Evolutionary conservation across 2,113 vertebrate genomes (phyloP).

Genomic region (Clarias magur): DNA sequence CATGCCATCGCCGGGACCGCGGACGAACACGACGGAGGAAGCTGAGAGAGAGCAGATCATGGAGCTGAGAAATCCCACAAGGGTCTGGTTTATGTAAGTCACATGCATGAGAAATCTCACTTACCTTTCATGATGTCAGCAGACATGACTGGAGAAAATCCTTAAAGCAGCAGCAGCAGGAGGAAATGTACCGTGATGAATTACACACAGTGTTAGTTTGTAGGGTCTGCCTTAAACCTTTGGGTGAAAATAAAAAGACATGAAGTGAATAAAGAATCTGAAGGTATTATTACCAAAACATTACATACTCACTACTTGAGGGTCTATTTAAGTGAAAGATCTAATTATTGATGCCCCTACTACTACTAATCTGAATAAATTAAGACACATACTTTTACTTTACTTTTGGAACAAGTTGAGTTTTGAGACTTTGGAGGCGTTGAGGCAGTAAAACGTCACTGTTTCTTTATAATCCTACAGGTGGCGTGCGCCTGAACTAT

Average conservation of each 20-base stretch:
- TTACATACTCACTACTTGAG: not conserved
- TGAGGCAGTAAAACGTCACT: no score
- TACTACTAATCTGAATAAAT: not conserved
- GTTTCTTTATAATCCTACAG: no score
- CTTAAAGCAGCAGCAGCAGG: not conserved
- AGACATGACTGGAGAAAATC: slow-evolving; percentile 58
- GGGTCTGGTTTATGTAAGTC: slow-evolving; percentile 2
- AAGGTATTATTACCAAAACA: not conserved
- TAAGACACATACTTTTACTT: no score
- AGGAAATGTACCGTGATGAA: not conserved
- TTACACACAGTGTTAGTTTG: not conserved
- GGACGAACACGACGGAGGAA: slow-evolving; percentile 69
- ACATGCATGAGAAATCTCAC: not conserved
- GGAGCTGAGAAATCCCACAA: not conserved
- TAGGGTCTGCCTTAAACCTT: not conserved
- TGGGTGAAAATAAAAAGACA: not conserved
- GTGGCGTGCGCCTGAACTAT: no score
- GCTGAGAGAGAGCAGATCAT: not conserved
- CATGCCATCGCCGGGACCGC: slow-evolving; percentile 96
- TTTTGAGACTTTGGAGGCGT: no score
- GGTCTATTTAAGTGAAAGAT: not conserved
- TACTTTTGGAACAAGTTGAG: no score
- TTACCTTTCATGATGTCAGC: slow-evolving; percentile 67
- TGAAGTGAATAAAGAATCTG: not conserved
- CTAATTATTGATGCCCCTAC: not conserved